phyloP scores from a whole-genome alignment of 2,888 invertebrate genomes.

The Cancer borealis region DNA sequence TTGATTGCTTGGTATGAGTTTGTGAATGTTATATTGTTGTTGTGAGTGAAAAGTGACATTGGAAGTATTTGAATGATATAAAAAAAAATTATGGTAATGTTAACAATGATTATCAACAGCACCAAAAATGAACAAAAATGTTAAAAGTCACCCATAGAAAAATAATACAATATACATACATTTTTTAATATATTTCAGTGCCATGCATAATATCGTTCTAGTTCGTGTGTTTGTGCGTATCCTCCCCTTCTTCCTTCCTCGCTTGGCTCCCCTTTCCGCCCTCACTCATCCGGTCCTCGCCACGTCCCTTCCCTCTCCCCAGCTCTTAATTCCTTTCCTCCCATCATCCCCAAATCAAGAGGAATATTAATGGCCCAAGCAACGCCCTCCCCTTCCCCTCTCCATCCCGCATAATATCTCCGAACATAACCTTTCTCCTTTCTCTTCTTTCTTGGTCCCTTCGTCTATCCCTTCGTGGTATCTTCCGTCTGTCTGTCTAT shows the following conservation, averaged over 20 bases:
- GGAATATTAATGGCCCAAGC: constrained; percentile 11
- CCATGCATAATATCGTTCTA: not conserved
- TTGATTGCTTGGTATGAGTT: too few species aligned
- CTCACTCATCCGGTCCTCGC: not conserved
- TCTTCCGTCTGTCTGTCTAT: not conserved
- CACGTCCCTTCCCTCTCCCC: constrained; percentile 5
- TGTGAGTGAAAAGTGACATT: too few species aligned
- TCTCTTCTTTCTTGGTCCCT: not conserved
- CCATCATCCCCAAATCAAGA: not conserved
- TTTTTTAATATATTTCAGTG: not conserved
- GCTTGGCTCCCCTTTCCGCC: not conserved
- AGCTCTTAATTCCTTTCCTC: not conserved
- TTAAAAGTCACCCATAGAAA: too few species aligned
- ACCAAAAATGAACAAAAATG: too few species aligned
- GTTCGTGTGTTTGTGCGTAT: not conserved
- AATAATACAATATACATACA: not conserved
- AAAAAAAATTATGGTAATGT: too few species aligned
- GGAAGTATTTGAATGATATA: too few species aligned
- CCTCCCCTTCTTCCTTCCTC: not conserved
- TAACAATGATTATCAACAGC: too few species aligned
- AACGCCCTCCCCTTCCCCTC: not conserved
- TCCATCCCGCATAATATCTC: not conserved
- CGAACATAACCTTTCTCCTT: not conserved
- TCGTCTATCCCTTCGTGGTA: not conserved
- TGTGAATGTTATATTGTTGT: too few species aligned